phyloP scores from a whole-genome alignment of 1,140 invertebrate species.

The Drosophila pallidifrons region DNA sequence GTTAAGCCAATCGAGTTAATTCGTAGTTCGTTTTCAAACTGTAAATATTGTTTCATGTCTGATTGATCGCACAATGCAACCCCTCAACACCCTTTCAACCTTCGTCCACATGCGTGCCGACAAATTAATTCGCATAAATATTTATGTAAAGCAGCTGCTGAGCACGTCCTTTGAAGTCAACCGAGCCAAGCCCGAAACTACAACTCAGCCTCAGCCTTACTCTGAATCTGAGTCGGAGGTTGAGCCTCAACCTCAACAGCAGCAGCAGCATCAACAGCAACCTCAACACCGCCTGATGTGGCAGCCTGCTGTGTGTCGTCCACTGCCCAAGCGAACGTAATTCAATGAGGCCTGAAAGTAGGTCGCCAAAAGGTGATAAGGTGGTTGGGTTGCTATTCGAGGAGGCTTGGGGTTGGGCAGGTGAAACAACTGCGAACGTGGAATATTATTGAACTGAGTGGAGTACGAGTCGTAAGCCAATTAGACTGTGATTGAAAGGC shows the following conservation, averaged over 20 bases:
- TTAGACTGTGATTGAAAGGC: conserved; percentile 48
- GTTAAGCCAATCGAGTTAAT: conserved; percentile 58
- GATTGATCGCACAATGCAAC: conserved; percentile 58
- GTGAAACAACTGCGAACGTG: conserved; percentile 15
- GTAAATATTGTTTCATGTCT: conserved; percentile 78
- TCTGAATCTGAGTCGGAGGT: neutral
- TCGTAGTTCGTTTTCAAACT: conserved; percentile 61
- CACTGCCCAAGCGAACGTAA: conserved; percentile 24
- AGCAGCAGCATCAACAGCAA: too few relatives aligned
- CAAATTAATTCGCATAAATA: conserved; percentile 82
- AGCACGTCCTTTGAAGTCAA: conserved; percentile 33
- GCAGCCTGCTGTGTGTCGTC: conserved; percentile 7
- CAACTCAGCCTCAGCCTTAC: neutral
- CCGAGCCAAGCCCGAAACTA: conserved; percentile 4
- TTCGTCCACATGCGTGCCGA: conserved; percentile 52
- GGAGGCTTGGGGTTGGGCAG: too few relatives aligned
- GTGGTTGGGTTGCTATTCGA: neutral
- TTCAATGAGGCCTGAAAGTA: conserved; percentile 34
- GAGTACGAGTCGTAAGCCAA: conserved; percentile 40
- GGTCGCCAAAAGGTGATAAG: conserved; percentile 30
- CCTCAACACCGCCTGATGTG: neutral
- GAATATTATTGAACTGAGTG: conserved; percentile 34
- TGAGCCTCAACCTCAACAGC: neutral
- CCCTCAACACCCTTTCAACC: neutral
- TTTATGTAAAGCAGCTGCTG: conserved; percentile 60